Conservation (phyloP, 2,113 vertebrate genomes). For the Bos indicus region DNA sequence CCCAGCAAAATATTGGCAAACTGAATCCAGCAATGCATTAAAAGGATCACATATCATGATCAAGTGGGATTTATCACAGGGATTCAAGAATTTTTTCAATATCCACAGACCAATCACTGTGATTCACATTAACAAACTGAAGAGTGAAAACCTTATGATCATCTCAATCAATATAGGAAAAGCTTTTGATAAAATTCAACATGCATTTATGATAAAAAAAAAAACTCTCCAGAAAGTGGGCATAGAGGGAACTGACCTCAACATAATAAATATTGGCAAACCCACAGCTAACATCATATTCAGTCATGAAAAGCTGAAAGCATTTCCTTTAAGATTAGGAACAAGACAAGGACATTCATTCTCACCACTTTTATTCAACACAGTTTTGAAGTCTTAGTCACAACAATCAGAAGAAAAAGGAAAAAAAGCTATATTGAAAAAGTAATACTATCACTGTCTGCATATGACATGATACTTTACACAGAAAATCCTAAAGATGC, state of each 20-base stretch:
- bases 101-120: neutral
- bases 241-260: neutral
- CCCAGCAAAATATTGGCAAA: neutral
- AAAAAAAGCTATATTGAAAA: neutral
- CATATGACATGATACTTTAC: neutral
- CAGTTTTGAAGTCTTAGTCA: neutral
- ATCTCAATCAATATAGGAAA: neutral
- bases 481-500: neutral
- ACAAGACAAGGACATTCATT: neutral
- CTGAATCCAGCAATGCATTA: neutral
- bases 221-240: neutral
- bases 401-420: neutral
- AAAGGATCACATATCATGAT: neutral
- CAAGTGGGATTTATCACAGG: neutral
- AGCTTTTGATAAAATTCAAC: neutral
- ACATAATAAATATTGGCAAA: neutral
- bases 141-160: neutral
- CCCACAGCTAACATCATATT: neutral
- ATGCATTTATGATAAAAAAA: neutral
- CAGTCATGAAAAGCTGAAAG: neutral
- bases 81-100: neutral
- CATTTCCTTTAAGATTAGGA: neutral
- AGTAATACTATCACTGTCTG: neutral
- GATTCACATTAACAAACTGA: neutral
- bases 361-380: neutral